Percentiles rank a stretch among this genome's conserved stretches.
Evolutionary conservation across 2,888 invertebrate species (phyloP).

Genomic region (Drosophila nigritarsus): DNA sequence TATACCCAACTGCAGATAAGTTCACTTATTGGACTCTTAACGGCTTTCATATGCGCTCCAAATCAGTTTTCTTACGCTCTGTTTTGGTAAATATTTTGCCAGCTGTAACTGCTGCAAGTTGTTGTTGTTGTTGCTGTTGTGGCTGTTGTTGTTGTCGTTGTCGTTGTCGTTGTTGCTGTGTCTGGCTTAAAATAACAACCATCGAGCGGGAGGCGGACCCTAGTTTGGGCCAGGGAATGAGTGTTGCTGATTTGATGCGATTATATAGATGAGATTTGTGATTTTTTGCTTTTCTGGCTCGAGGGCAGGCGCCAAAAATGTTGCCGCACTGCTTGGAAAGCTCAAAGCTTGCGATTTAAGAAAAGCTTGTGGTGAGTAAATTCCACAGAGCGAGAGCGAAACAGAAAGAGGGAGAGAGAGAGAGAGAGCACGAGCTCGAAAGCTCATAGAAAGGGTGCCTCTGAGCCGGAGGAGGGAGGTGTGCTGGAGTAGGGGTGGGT

Average conservation of each 20-base stretch:
- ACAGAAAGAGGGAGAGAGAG: not conserved
- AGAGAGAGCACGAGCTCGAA: slow-evolving; percentile 23
- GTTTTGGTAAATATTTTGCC: slow-evolving; percentile 31
- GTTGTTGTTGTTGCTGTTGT: not conserved
- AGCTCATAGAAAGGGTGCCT: slow-evolving; percentile 27
- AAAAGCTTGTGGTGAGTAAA: slow-evolving; percentile 69
- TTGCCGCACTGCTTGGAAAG: slow-evolving; percentile 41
- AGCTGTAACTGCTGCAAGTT: slow-evolving; percentile 8
- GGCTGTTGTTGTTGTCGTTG: slow-evolving; percentile 18
- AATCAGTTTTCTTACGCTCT: slow-evolving; percentile 13
- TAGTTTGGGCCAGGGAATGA: slow-evolving; percentile 12
- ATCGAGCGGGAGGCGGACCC: slow-evolving; percentile 4
- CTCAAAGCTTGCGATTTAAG: slow-evolving; percentile 38
- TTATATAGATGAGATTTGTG: slow-evolving; percentile 70
- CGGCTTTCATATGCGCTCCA: slow-evolving; percentile 7
- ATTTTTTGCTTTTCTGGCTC: slow-evolving; percentile 30
- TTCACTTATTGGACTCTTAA: not conserved
- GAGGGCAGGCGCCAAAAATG: slow-evolving; percentile 69
- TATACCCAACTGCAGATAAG: not conserved
- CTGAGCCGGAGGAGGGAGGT: not conserved
- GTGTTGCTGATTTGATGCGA: slow-evolving; percentile 69
- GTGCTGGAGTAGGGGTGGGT: not conserved
- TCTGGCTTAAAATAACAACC: slow-evolving; percentile 31
- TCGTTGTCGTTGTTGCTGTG: slow-evolving; percentile 21
- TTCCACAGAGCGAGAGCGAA: not conserved